phyloP scores from a whole-genome alignment of 2,797 vertebrate species.

The Propithecus perrieri region DNA sequence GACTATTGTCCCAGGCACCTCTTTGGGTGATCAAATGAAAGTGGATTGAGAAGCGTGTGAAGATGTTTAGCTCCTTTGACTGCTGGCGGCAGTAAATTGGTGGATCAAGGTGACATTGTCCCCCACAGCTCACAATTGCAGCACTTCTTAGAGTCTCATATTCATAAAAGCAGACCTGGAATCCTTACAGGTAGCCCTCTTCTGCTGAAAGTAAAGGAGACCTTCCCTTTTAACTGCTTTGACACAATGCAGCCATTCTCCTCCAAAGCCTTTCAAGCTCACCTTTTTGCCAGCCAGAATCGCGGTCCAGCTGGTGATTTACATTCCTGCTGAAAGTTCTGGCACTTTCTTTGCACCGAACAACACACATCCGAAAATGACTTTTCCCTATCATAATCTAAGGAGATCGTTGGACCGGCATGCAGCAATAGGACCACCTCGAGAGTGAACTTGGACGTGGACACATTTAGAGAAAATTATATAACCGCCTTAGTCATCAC shows the following conservation, averaged over 20 bases:
- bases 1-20: conserved; percentile 44
- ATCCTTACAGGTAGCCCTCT: conserved; percentile 66
- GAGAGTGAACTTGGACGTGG: conserved; percentile 18
- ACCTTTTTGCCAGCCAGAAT: conserved; percentile 42
- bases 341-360: background rate
- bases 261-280: conserved; percentile 56
- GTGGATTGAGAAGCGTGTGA: conserved; percentile 33
- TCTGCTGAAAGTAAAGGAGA: conserved; percentile 59
- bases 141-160: conserved; percentile 52
- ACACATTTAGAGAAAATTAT: background rate
- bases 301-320: background rate
- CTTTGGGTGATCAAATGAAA: conserved; percentile 68
- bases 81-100: conserved; percentile 53
- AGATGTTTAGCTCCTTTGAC: conserved; percentile 75
- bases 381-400: conserved; percentile 36
- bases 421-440: conserved; percentile 11
- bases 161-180: conserved; percentile 66
- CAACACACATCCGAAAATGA: conserved; percentile 48
- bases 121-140: conserved; percentile 47
- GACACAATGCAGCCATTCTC: conserved; percentile 46
- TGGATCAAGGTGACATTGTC: conserved; percentile 64
- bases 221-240: conserved; percentile 70
- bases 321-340: background rate
- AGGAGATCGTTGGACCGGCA: background rate
- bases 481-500: background rate